Conservation (phyloP, 2,113 vertebrate species). For the Bungarus multicinctus region DNA sequence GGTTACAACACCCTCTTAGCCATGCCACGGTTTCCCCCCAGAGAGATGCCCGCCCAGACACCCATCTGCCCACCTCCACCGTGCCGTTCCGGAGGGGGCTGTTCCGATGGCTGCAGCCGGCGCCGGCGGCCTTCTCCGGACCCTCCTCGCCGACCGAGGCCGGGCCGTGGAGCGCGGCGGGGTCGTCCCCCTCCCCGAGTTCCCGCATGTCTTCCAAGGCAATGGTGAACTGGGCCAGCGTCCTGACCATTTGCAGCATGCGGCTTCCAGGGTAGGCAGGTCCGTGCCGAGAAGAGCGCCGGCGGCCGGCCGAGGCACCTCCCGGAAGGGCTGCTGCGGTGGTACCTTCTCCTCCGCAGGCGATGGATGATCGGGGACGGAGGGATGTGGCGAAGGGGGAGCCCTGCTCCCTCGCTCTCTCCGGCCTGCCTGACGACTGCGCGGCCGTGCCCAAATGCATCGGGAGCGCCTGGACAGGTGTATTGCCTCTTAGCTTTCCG, state of each 20-base stretch:
- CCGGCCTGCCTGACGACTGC: background rate
- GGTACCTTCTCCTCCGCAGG: background rate
- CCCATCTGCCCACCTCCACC: constrained; percentile 69
- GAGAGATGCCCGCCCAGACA: background rate
- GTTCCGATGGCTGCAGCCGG: constrained; percentile 45
- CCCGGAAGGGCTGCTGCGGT: background rate
- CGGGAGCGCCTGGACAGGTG: constrained; percentile 3
- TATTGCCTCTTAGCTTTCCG: background rate
- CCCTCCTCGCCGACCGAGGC: constrained; percentile 48
- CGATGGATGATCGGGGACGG: background rate
- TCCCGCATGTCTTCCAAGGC: constrained; percentile 97
- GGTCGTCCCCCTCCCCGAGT: constrained; percentile 76
- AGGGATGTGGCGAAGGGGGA: background rate
- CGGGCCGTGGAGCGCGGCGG: constrained; percentile 60
- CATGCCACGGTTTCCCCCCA: background rate
- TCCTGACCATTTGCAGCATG: constrained; percentile 98
- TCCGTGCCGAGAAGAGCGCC: constrained; percentile 33
- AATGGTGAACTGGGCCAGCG: constrained; percentile 96
- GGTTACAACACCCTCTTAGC: background rate
- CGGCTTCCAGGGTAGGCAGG: constrained; percentile 63
- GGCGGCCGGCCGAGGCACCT: background rate
- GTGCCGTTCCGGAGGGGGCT: constrained; percentile 51
- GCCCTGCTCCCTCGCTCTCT: background rate
- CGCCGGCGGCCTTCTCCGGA: constrained; percentile 46
- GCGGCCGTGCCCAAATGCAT: background rate